phyloP scores from a whole-genome alignment of 1,140 invertebrate genomes.

The Delia radicum region DNA sequence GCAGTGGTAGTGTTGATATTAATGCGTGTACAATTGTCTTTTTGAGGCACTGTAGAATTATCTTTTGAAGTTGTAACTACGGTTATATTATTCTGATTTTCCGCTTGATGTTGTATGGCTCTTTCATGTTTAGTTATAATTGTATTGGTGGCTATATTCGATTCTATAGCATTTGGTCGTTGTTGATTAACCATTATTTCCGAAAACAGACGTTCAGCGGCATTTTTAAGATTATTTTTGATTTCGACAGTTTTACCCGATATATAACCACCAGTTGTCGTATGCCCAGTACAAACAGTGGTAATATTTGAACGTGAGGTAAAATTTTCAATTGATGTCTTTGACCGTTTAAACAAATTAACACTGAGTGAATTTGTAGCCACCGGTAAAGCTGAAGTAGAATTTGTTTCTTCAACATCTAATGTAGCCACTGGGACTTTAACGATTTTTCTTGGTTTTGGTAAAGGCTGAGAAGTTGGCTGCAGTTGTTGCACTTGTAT shows the following conservation, averaged over 20 bases:
- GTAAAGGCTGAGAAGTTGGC: slow-evolving; percentile 42
- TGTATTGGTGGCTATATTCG: slow-evolving; percentile 28
- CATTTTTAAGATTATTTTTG: slow-evolving; percentile 53
- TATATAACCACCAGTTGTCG: slow-evolving; percentile 29
- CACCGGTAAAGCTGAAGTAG: slow-evolving; percentile 7
- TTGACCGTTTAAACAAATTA: slow-evolving; percentile 47
- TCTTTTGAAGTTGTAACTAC: slow-evolving; percentile 18
- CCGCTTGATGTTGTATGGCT: slow-evolving; percentile 40
- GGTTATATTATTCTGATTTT: background rate
- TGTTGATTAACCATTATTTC: slow-evolving; percentile 53
- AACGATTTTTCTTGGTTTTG: slow-evolving; percentile 47
- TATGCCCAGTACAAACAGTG: slow-evolving; percentile 17
- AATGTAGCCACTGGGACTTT: slow-evolving; percentile 48
- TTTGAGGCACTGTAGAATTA: background rate
- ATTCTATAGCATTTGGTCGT: slow-evolving; percentile 30
- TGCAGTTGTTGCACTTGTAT: slow-evolving; percentile 32
- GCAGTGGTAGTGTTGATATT: slow-evolving; percentile 30
- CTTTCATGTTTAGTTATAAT: slow-evolving; percentile 52
- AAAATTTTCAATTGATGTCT: slow-evolving; percentile 46
- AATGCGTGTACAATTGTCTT: slow-evolving; percentile 37
- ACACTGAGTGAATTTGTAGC: slow-evolving; percentile 20
- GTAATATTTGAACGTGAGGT: slow-evolving; percentile 27
- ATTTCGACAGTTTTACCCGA: slow-evolving; percentile 47
- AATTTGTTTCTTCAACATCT: slow-evolving; percentile 41
- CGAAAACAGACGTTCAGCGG: slow-evolving; percentile 52